A percentile compares a stretch with the other conserved stretches of the same genome.
phyloP scores from a whole-genome alignment of 2,113 vertebrate genomes.

The Anser cygnoides region DNA sequence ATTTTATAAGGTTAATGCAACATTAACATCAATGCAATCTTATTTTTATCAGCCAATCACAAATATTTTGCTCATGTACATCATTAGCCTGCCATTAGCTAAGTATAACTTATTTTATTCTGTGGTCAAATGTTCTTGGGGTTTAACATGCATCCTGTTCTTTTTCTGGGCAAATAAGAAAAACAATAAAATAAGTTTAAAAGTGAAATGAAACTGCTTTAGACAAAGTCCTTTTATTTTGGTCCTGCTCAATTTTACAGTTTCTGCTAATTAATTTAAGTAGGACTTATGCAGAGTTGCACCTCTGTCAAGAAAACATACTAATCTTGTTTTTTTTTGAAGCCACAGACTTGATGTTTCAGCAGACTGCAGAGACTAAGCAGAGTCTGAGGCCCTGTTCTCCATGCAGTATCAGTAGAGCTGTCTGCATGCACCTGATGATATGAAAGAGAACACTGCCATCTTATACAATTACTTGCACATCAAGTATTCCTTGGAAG shows the following conservation, averaged over 20 bases:
- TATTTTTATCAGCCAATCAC: conserved; percentile 48
- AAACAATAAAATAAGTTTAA: neutral
- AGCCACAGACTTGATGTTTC: rapidly evolving
- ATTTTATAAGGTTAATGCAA: conserved; percentile 66
- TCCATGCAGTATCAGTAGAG: neutral
- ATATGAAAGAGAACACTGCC: rapidly evolving
- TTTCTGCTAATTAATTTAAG: neutral
- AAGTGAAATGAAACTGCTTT: neutral
- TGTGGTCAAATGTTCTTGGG: neutral
- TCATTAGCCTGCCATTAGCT: conserved; percentile 6
- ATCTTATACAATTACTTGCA: neutral
- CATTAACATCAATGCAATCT: conserved; percentile 34
- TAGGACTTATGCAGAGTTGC: neutral
- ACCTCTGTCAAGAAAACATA: neutral
- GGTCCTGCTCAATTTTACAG: neutral
- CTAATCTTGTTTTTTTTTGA: neutral
- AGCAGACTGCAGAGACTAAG: neutral
- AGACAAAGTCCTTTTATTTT: neutral
- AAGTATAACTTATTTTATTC: neutral
- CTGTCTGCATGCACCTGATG: rapidly evolving
- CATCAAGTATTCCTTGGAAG: neutral
- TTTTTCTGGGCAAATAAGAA: neutral
- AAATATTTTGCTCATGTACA: conserved; percentile 37
- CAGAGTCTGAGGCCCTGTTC: neutral
- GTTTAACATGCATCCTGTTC: neutral